Evolutionary conservation across 2,797 vertebrate species (phyloP).

Genomic region (Coccyzus lansbergi): DNA sequence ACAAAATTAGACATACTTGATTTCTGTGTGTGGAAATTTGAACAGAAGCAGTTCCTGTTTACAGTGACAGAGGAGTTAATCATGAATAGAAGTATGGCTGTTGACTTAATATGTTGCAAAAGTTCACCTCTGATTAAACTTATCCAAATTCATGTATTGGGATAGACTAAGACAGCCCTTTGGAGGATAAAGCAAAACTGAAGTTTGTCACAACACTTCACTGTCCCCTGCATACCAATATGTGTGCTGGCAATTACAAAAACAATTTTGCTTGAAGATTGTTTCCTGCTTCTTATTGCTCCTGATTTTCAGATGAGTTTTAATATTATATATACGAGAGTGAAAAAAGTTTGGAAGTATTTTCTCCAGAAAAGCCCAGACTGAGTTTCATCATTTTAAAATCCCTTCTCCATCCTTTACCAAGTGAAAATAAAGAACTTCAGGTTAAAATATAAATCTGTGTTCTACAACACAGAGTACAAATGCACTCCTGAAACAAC

Average conservation of each 20-base stretch:
- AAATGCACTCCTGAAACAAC: background rate
- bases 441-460: background rate
- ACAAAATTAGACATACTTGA: slow-evolving; percentile 1
- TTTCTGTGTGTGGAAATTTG: background rate
- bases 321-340: background rate
- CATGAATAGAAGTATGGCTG: background rate
- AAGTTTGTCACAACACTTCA: background rate
- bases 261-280: background rate
- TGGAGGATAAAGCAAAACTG: background rate
- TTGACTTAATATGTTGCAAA: background rate
- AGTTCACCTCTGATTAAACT: background rate
- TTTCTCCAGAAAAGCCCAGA: background rate
- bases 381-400: background rate
- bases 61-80: background rate
- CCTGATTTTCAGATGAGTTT: background rate
- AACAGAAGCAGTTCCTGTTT: background rate
- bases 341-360: background rate
- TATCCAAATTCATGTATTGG: background rate
- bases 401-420: background rate
- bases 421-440: background rate
- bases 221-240: background rate
- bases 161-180: accelerated
- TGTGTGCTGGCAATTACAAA: background rate
- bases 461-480: background rate
- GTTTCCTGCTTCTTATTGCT: background rate